Evolutionary conservation across 2,888 invertebrate genomes (phyloP).

Genomic region (Sympetrum striolatum): DNA sequence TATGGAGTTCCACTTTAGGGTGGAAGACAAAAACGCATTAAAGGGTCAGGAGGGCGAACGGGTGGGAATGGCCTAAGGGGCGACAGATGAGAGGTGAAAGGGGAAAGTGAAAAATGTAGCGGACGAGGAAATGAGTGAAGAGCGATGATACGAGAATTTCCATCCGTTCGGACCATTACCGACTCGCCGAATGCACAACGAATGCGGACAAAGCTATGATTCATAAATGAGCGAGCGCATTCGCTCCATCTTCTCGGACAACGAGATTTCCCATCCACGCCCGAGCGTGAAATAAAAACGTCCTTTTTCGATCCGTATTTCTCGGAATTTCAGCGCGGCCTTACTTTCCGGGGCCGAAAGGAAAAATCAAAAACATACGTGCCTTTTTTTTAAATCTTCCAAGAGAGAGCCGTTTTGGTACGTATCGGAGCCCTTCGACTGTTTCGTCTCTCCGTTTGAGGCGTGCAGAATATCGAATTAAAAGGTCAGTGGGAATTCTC

Average conservation of each 20-base stretch:
- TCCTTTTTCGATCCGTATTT: not conserved
- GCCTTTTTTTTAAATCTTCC: no score
- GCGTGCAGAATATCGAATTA: no score
- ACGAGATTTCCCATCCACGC: conserved; percentile 1
- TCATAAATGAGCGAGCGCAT: conserved; percentile 22
- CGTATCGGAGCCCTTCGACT: no score
- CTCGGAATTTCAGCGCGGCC: not conserved
- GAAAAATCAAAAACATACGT: not conserved
- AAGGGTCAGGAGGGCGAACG: no score
- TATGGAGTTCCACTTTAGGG: no score
- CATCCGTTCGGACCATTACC: not conserved
- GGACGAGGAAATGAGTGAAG: not conserved
- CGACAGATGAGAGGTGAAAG: not conserved
- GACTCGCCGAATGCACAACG: not conserved
- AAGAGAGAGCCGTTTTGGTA: no score
- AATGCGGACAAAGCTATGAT: not conserved
- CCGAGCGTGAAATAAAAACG: not conserved
- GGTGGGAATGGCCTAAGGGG: no score
- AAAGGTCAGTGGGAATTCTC: no score
- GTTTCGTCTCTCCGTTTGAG: no score
- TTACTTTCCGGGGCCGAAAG: not conserved
- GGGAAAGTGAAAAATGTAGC: not conserved
- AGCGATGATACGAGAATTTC: not conserved
- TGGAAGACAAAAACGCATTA: no score
- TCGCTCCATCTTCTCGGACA: conserved; percentile 16